A percentile compares a stretch with the other conserved stretches of the same genome.
Evolutionary conservation across 2,797 vertebrate genomes (phyloP).

Genomic region (Pseudochirops corinnae): DNA sequence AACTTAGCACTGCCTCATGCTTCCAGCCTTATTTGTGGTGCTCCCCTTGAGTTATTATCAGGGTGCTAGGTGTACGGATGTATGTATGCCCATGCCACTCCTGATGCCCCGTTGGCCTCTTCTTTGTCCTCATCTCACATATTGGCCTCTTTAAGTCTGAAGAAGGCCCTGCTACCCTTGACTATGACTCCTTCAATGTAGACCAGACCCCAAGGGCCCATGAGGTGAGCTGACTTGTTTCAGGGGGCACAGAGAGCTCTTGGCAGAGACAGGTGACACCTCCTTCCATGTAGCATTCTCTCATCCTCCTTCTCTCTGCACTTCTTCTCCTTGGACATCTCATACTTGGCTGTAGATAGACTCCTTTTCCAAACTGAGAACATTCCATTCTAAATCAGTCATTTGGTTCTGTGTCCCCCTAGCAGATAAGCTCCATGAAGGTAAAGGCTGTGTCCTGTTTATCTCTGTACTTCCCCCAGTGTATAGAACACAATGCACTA

Average conservation of each 20-base stretch:
- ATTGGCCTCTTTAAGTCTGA: not conserved
- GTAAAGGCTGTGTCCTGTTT: not conserved
- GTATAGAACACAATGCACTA: not conserved
- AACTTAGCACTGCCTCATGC: not conserved
- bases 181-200: not conserved
- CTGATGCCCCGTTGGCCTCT: not conserved
- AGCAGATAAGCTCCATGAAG: not conserved
- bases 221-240: not conserved
- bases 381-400: not conserved
- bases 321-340: not conserved
- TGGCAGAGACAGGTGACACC: not conserved
- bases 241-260: not conserved
- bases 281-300: not conserved
- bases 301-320: not conserved
- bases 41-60: not conserved
- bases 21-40: not conserved
- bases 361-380: not conserved
- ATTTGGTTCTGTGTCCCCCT: not conserved
- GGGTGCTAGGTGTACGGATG: not conserved
- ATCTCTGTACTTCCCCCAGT: not conserved
- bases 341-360: accelerated
- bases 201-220: not conserved
- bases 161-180: not conserved
- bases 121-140: not conserved
- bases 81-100: not conserved